A percentile compares a stretch with the other conserved stretches of the same genome.
Evolutionary conservation across 2,888 invertebrate genomes (phyloP).

Genomic region (Gari tellinella): DNA sequence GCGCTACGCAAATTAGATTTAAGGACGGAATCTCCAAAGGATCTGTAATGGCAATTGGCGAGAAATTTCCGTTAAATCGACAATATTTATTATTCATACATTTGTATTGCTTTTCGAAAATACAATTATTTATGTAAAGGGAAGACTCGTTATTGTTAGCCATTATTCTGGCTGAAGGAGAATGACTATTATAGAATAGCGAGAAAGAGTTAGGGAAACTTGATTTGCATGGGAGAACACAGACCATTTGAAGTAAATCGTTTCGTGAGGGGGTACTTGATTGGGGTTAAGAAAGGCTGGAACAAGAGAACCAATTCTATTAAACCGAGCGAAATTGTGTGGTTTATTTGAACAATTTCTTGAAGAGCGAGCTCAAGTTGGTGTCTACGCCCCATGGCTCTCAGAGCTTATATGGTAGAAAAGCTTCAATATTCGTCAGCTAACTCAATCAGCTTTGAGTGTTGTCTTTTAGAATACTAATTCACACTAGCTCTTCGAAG

Average conservation of each 20-base stretch:
- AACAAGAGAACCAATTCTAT: constrained; percentile 29
- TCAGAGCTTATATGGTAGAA: not conserved
- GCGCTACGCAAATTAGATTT: constrained; percentile 1
- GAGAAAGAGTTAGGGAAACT: constrained; percentile 3
- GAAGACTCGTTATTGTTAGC: not conserved
- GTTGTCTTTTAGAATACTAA: constrained; percentile 48
- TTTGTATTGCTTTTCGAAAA: constrained; percentile 14
- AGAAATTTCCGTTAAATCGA: constrained; percentile 21
- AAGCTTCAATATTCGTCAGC: constrained; percentile 29
- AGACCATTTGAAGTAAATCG: constrained; percentile 12
- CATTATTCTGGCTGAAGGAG: constrained; percentile 1
- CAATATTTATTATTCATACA: constrained; percentile 32
- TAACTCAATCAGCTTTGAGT: constrained; percentile 36
- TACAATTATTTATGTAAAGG: constrained; percentile 3
- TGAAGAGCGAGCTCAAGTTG: not conserved
- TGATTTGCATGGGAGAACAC: not conserved
- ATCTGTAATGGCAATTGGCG: constrained; percentile 2
- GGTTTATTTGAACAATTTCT: constrained; percentile 13
- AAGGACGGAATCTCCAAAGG: not conserved
- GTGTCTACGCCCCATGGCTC: not conserved
- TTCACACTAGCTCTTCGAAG: constrained; percentile 36
- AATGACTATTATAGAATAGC: not conserved
- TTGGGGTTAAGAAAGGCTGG: constrained; percentile 21
- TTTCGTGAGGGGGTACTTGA: constrained; percentile 21
- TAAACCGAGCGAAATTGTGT: constrained; percentile 22